Base-by-base conservation (phyloP, 2,113 vertebrate species). In the Toxostoma redivivum region DNA sequence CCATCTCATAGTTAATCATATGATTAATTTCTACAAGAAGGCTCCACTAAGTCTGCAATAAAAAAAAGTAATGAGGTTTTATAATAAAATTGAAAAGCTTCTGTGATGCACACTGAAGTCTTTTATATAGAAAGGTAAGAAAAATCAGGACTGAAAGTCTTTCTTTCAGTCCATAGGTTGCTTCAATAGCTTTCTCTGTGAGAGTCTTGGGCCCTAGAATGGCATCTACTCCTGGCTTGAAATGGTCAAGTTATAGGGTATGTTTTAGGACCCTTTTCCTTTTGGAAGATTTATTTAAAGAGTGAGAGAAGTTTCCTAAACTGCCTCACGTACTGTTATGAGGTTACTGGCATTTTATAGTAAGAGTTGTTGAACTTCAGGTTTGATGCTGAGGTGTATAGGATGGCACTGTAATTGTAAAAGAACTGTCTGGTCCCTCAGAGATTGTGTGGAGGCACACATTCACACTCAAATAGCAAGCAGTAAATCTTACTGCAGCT, bases 11-110 rank as follows among this genome's bases (percentile, higher is more conserved):
- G 92, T 97, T 96, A 98, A 96, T 96, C 95, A 84, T 94, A 94
- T 89, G 96, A 97, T 97, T 97, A 95, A 98, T 92, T 97, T 95
- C 97, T 97, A 87, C 78, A 95, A 95, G 88, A 90, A 98, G 97
- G 95, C 97, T 97, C 97, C 97, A 92, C 96, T 86, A 97, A 98
- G 98, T 97, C 97, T 98, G 97, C 96, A 96, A 93, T 95, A 97
- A 97, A 97, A 97, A 94, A 88, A 97, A 98, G 81, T 96, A 97
- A 98, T 97, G 97, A 95, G 92, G 88, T 89, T 97, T 97, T 95
- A 85, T 90, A 97, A 95, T 83, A 96, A 97, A 97, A 94, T 88
- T 93, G 92, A 95, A 88, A 97, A 94, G 86, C 81, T 70, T 79
- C 90, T 94, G 76, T 90, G 97, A 86, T 95, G 88, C 91, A 89